Evolutionary conservation across 1,140 invertebrate species (phyloP), one percentile per base, ranked within the genome.

Genomic region (Sycobia sp.): DNA sequence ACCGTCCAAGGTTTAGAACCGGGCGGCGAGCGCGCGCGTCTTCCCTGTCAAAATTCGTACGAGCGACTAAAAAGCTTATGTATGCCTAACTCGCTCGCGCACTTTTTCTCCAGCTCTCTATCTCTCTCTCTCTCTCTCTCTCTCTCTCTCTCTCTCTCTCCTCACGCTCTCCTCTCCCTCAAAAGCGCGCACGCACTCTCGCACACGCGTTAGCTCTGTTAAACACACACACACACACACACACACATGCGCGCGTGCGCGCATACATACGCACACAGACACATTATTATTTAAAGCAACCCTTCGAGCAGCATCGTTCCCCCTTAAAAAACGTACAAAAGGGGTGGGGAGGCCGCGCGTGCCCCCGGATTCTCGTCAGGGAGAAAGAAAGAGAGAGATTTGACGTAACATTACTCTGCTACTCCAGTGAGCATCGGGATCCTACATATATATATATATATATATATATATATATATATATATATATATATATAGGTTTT

Each of bases 241-340:
- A n/a, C 49, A 4, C 2, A 44, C 25, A 29, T 18, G 20, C 32
- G 27, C 51, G 18, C 20, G 54, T 27, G 25, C 36, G 38, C 57
- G 56, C n/a, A n/a, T n/a, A n/a, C n/a, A n/a, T n/a, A n/a, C n/a
- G n/a, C n/a, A n/a, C n/a, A n/a, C n/a, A n/a, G n/a, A n/a, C 53
- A 61, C 73, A 78, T 78, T 78, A 77, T 80, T 79, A 79, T 79
- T 79, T 78, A 80, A 81, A 80, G 76, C 78, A 80, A 81, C 77
- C 78, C 78, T 81, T 80, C 79, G 71, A 74, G 64, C 25, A 18
- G 10, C 25, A 8, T 38, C 23, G 29, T 22, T 27, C 60, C 53
- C 53, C 44, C 22, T 56, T 49, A 62, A 62, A 62, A 62, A 62
- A 56, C 27, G 36, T 13, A 20, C 36, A 36, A 50, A 62, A 62